These are phyloP conservation scores for Drosophila truncata DNA, from an alignment of 1,140 invertebrate species.

Conservation along the genomic window DNA sequence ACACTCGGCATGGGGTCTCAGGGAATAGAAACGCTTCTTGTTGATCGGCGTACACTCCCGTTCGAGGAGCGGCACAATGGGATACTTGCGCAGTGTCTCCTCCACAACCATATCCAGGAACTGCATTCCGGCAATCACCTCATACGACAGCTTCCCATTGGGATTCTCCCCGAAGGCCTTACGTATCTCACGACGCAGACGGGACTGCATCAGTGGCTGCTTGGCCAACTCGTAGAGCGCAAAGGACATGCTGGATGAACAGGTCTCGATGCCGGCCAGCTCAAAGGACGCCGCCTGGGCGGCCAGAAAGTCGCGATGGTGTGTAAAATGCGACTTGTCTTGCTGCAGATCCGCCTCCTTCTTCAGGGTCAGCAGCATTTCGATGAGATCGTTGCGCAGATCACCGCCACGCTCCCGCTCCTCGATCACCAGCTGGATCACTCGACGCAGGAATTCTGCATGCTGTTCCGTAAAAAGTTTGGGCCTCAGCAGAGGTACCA, in stretches of 20 bases:
- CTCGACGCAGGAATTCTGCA: constrained; percentile 76
- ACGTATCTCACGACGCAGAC: constrained; percentile 88
- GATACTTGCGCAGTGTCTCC: constrained; percentile 85
- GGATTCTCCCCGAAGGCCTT: constrained; percentile 83
- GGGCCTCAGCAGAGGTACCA: constrained; percentile 63
- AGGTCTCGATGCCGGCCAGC: constrained; percentile 92
- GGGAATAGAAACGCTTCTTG: constrained; percentile 78
- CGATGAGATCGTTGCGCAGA: constrained; percentile 86
- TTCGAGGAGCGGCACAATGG: constrained; percentile 73
- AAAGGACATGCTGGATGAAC: constrained; percentile 89
- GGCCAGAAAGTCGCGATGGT: constrained; percentile 86
- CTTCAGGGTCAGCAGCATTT: constrained; percentile 85
- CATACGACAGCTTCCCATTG: constrained; percentile 87
- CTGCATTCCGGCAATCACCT: constrained; percentile 87
- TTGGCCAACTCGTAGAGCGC: constrained; percentile 89
- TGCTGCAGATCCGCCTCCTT: constrained; percentile 79
- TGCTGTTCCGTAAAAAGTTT: constrained; percentile 68
- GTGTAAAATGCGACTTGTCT: constrained; percentile 79
- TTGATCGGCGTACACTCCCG: constrained; percentile 81
- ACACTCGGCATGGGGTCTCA: constrained; percentile 76
- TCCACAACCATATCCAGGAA: constrained; percentile 88
- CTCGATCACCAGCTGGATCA: constrained; percentile 84
- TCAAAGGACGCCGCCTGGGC: constrained; percentile 91
- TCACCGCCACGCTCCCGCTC: constrained; percentile 78
- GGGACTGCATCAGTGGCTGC: constrained; percentile 89